Evolutionary conservation across 2,888 invertebrate species (phyloP).

Genomic region (Eupithecia inturbata): DNA sequence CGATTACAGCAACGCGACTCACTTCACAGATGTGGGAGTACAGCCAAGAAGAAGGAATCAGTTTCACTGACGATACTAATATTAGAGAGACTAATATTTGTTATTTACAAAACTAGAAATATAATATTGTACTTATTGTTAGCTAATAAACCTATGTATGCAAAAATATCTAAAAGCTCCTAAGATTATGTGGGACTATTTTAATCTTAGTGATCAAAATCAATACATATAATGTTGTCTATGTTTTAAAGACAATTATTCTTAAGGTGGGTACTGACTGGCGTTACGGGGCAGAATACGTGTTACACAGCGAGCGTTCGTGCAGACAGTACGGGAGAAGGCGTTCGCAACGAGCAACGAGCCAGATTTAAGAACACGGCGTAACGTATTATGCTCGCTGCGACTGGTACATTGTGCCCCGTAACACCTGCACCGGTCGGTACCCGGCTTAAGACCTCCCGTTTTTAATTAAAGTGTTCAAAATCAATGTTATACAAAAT

Average conservation of each 20-base stretch:
- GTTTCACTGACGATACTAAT: conserved; percentile 10
- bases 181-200: background rate
- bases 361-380: too few relatives aligned
- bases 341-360: too few relatives aligned
- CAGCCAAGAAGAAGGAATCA: background rate
- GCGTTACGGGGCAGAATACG: too few relatives aligned
- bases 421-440: too few relatives aligned
- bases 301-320: too few relatives aligned
- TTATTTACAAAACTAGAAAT: conserved; percentile 10
- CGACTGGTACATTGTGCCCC: background rate
- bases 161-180: background rate
- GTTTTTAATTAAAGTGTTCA: too few relatives aligned
- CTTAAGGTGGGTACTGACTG: background rate
- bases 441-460: too few relatives aligned
- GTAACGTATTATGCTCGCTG: background rate
- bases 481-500: too few relatives aligned
- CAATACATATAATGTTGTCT: too few relatives aligned
- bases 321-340: too few relatives aligned
- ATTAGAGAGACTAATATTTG: too few relatives aligned
- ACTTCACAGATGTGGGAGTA: background rate
- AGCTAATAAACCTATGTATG: background rate
- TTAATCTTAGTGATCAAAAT: background rate
- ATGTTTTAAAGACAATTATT: background rate
- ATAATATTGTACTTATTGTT: conserved; percentile 8
- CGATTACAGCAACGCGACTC: background rate